A percentile compares a stretch with the other conserved stretches of the same genome.
Evolutionary conservation across 2,113 vertebrate genomes (phyloP).

Genomic region (Fregata magnificens): DNA sequence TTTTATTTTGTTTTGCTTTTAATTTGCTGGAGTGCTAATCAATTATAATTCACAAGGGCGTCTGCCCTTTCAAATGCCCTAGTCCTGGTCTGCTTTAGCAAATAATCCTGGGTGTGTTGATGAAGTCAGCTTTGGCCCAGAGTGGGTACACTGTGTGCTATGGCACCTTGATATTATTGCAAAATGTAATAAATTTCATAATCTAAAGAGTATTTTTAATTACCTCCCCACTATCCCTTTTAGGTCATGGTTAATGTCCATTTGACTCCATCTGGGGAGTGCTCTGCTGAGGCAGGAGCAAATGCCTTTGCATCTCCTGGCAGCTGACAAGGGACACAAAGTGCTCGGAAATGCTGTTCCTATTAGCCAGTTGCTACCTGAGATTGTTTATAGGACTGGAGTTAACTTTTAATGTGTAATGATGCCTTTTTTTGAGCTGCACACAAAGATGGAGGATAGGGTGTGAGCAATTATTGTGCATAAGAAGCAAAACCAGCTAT

Average conservation of each 20-base stretch:
- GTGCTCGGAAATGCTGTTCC: background rate
- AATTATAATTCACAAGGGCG: background rate
- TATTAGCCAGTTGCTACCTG: background rate
- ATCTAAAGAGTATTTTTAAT: background rate
- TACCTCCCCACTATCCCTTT: background rate
- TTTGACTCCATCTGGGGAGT: background rate
- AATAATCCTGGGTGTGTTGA: background rate
- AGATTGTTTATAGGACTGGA: background rate
- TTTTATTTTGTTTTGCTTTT: background rate
- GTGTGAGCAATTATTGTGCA: background rate
- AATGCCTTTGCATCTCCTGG: background rate
- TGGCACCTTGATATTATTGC: background rate
- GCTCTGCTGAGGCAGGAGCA: background rate
- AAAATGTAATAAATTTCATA: background rate
- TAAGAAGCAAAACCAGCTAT: background rate
- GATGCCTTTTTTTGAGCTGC: background rate
- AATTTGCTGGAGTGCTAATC: slow-evolving; percentile 10
- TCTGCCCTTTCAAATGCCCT: background rate
- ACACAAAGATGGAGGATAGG: rapidly evolving
- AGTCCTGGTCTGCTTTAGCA: background rate
- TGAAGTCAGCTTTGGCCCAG: background rate
- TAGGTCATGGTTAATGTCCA: background rate
- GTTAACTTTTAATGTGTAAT: background rate
- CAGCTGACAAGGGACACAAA: background rate
- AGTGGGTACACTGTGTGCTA: background rate